Evolutionary conservation across 2,113 vertebrate species (phyloP).

Genomic region (Psilopsiagon aymara): DNA sequence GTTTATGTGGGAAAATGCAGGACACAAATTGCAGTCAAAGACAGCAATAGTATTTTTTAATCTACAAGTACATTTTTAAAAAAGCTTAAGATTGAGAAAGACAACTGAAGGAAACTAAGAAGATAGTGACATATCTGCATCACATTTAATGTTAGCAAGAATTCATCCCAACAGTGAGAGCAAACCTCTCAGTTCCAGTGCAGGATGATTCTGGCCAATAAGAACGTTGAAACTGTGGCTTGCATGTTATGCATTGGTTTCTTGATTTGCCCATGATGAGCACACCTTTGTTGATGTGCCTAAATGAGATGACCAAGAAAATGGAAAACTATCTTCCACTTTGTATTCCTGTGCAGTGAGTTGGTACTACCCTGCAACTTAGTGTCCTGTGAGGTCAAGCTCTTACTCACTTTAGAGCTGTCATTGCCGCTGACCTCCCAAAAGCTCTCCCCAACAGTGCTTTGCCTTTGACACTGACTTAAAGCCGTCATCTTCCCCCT

Average conservation of each 20-base stretch:
- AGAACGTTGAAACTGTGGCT: rapidly evolving
- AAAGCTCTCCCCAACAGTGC: background rate
- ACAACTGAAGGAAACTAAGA: background rate
- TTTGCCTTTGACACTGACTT: background rate
- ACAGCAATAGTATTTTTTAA: background rate
- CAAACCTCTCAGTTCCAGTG: background rate
- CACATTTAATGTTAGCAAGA: background rate
- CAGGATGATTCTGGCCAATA: background rate
- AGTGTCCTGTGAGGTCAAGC: background rate
- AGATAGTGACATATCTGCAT: background rate
- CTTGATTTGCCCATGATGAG: background rate
- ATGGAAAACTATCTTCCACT: background rate
- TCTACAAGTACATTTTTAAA: background rate
- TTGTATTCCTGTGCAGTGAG: too few species aligned
- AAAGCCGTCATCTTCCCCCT: background rate
- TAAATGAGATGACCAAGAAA: background rate
- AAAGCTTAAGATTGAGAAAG: background rate
- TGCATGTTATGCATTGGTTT: rapidly evolving
- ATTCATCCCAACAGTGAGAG: background rate
- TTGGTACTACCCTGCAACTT: background rate
- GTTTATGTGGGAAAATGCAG: background rate
- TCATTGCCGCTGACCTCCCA: background rate
- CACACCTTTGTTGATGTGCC: background rate
- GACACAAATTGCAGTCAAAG: background rate
- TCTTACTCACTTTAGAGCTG: background rate